Percentiles rank a stretch among this genome's conserved stretches.
phyloP scores from a whole-genome alignment of 2,797 vertebrate genomes.

The Nannoperca obscura region DNA sequence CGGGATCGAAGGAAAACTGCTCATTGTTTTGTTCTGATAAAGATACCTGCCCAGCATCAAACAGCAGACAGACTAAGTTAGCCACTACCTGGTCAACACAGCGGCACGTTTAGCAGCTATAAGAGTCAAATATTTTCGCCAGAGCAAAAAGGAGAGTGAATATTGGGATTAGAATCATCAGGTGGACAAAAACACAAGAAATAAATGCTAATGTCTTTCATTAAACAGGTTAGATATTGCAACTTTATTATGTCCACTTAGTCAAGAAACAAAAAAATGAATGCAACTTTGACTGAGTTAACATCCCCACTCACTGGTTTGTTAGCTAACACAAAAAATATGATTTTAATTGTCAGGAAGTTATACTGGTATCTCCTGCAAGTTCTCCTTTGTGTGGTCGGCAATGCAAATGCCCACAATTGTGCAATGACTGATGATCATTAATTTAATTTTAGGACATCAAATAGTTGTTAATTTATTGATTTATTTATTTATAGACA shows the following conservation, averaged over 20 bases:
- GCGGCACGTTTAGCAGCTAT: background rate
- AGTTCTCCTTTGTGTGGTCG: background rate
- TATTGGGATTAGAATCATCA: background rate
- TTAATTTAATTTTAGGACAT: background rate
- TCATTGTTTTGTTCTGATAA: background rate
- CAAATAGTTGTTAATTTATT: background rate
- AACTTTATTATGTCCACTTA: background rate
- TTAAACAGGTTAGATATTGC: background rate
- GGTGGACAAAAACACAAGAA: background rate
- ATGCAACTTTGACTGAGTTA: background rate
- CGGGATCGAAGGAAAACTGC: too few species aligned
- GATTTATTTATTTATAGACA: background rate
- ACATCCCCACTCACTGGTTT: background rate
- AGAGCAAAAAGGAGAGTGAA: background rate
- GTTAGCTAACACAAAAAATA: background rate
- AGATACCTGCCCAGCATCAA: background rate
- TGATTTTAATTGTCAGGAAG: background rate
- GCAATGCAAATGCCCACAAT: background rate
- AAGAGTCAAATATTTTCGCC: background rate
- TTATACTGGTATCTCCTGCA: background rate
- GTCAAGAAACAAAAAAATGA: background rate
- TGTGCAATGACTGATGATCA: background rate
- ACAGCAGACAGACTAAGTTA: constrained; percentile 2
- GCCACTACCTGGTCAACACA: background rate
- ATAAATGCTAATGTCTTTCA: background rate